phyloP scores from a whole-genome alignment of 2,888 invertebrate species.

The Meganola albula region DNA sequence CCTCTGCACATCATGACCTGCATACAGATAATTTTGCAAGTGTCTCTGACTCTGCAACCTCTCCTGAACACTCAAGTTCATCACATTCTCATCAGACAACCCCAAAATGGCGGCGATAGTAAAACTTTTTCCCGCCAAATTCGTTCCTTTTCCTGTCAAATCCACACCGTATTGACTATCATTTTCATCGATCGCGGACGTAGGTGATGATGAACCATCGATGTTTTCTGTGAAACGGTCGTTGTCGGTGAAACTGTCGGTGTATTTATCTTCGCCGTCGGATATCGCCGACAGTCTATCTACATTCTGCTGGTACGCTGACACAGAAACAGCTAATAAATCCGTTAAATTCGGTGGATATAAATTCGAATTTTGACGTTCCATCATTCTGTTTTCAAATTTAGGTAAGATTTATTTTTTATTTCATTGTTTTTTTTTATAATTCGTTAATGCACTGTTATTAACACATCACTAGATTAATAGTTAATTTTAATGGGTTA shows the following conservation, averaged over 20 bases:
- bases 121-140: conserved; percentile 83
- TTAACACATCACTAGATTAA: conserved; percentile 21
- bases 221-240: conserved; percentile 39
- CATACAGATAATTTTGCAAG: conserved; percentile 60
- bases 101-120: conserved; percentile 94
- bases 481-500: conserved; percentile 35
- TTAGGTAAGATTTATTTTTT: conserved; percentile 12
- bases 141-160: conserved; percentile 61
- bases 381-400: conserved; percentile 47
- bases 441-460: conserved; percentile 21
- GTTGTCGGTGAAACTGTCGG: conserved; percentile 37
- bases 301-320: conserved; percentile 56
- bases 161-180: conserved; percentile 65
- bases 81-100: conserved; percentile 76
- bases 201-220: conserved; percentile 53
- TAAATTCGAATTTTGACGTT: conserved; percentile 42
- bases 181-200: conserved; percentile 58
- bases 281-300: conserved; percentile 41
- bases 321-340: conserved; percentile 41
- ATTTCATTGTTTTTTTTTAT: conserved; percentile 11
- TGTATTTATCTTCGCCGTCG: conserved; percentile 48
- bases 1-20: conserved; percentile 60
- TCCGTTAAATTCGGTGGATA: conserved; percentile 61
- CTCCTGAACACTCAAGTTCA: conserved; percentile 77
- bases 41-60: conserved; percentile 60